A percentile compares a stretch with the other conserved stretches of the same genome.
Evolutionary conservation across 2,797 vertebrate species (phyloP).

Genomic region (Staurois parvus): DNA sequence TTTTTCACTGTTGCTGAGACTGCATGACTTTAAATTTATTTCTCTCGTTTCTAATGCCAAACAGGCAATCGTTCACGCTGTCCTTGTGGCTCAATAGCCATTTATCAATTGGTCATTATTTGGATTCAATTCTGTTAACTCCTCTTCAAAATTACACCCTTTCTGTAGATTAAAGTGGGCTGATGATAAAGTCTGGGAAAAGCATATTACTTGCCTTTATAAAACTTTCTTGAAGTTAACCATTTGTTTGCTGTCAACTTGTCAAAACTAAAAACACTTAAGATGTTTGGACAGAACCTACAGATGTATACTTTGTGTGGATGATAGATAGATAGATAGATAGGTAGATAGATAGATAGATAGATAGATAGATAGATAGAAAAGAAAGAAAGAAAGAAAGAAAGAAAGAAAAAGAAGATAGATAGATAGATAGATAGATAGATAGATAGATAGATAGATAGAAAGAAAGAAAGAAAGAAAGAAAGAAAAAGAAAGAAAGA

Average conservation of each 20-base stretch:
- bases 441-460: not conserved
- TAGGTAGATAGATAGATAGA: too few species aligned
- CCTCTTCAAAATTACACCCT: constrained; percentile 67
- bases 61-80: constrained; percentile 75
- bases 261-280: not conserved
- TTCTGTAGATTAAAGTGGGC: not conserved
- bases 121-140: constrained; percentile 76
- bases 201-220: not conserved
- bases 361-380: not conserved
- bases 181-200: not conserved
- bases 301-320: not conserved
- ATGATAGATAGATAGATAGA: not conserved
- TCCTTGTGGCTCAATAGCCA: constrained; percentile 75
- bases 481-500: not conserved
- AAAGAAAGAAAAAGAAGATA: not conserved
- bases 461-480: not conserved
- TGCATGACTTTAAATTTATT: constrained; percentile 70
- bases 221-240: not conserved
- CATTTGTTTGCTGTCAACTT: not conserved
- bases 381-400: not conserved
- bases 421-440: not conserved
- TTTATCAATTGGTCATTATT: constrained; percentile 81
- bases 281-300: not conserved
- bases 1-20: constrained; percentile 66
- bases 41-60: constrained; percentile 72